phyloP scores from a whole-genome alignment of 2,888 invertebrate species.

The Erannis defoliaria region DNA sequence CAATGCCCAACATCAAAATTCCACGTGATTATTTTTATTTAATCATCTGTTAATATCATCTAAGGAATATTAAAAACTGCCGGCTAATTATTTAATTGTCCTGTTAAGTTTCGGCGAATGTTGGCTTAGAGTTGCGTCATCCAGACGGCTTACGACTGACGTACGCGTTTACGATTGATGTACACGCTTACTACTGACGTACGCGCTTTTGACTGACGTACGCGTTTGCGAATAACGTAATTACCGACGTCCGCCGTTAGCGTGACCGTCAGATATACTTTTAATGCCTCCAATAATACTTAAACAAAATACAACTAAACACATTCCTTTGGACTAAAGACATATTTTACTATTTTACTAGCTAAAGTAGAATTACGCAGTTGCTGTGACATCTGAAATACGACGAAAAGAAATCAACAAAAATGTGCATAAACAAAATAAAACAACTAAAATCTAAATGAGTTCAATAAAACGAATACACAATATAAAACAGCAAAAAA shows the following conservation, averaged over 20 bases:
- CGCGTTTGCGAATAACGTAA: neutral
- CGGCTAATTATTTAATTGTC: neutral
- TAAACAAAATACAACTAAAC: neutral
- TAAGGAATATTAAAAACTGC: too few species aligned
- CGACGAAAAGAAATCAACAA: slow-evolving; percentile 6
- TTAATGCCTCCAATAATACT: neutral
- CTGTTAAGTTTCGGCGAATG: neutral
- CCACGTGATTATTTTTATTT: neutral
- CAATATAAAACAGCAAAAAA: slow-evolving; percentile 38
- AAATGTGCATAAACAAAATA: slow-evolving; percentile 53
- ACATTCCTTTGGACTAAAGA: slow-evolving; percentile 49
- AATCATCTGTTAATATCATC: neutral
- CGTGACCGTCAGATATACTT: neutral
- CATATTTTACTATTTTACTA: slow-evolving; percentile 61
- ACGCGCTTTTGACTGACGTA: neutral
- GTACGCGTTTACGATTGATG: neutral
- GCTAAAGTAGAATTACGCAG: slow-evolving; percentile 55
- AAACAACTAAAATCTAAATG: slow-evolving; percentile 37
- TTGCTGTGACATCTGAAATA: slow-evolving; percentile 68
- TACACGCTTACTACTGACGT: neutral
- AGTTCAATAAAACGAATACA: slow-evolving; percentile 18
- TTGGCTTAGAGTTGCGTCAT: neutral
- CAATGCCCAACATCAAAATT: neutral
- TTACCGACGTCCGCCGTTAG: neutral
- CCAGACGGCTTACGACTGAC: too few species aligned